Evolutionary conservation across 2,888 invertebrate genomes (phyloP).

Genomic region (Pasiphila rectangulata): DNA sequence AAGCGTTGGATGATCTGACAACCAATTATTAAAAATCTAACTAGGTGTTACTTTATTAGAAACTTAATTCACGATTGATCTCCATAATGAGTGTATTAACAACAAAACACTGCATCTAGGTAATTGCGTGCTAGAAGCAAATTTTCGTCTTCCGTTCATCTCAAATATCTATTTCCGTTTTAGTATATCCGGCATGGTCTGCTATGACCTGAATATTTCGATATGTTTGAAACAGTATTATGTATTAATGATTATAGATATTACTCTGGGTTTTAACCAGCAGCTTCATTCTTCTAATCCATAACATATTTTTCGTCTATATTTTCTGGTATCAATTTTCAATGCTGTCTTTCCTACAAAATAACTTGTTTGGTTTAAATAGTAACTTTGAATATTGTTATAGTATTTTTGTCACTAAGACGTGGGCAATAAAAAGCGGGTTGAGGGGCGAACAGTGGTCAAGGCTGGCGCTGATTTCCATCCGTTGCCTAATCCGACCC

Average conservation of each 20-base stretch:
- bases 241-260: no score
- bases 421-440: constrained; percentile 52
- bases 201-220: constrained; percentile 38
- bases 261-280: no score
- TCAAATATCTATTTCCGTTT: constrained; percentile 52
- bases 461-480: constrained; percentile 69
- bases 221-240: constrained; percentile 2
- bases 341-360: no score
- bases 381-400: constrained; percentile 23
- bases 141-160: constrained; percentile 68
- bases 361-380: constrained; percentile 22
- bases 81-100: no score
- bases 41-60: no score
- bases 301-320: not conserved
- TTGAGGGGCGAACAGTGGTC: constrained; percentile 69
- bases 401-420: constrained; percentile 37
- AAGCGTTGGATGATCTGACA: no score
- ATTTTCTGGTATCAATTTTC: no score
- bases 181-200: constrained; percentile 42
- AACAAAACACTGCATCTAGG: constrained; percentile 3
- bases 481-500: constrained; percentile 73
- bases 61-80: constrained; percentile 1
- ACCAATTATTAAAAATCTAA: no score
- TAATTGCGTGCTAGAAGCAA: constrained; percentile 52
- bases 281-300: not conserved